A percentile compares a stretch with the other conserved stretches of the same genome.
These are phyloP conservation scores for Ptilodon capucinus DNA, from an alignment of 2,888 invertebrate genomes.

Conservation along the genomic window DNA sequence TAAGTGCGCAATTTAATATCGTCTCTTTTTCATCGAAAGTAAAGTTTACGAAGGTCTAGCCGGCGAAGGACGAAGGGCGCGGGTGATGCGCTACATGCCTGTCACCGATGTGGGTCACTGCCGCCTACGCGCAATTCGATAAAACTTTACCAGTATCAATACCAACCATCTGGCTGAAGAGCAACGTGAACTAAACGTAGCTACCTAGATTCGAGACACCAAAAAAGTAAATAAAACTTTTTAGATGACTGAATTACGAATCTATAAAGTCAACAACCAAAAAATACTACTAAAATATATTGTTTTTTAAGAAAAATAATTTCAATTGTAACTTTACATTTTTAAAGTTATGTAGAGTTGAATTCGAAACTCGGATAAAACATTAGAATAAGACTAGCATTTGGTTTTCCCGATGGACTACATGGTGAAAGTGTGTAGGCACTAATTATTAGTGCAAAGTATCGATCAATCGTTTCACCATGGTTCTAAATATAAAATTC, in stretches of 20 bases:
- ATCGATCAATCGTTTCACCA: slow-evolving; percentile 81
- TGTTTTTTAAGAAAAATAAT: not conserved
- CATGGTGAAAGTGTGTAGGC: slow-evolving; percentile 60
- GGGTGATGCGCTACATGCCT: slow-evolving; percentile 61
- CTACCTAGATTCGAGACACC: not conserved
- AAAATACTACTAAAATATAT: slow-evolving; percentile 4
- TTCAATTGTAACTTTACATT: not conserved
- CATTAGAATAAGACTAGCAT: not conserved
- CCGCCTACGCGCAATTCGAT: slow-evolving; percentile 77
- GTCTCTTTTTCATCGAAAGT: slow-evolving; percentile 31
- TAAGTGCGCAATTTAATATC: slow-evolving; percentile 5
- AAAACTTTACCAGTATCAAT: slow-evolving; percentile 66
- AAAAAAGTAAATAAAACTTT: slow-evolving; percentile 18
- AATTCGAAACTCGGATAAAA: slow-evolving; percentile 1
- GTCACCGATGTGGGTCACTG: slow-evolving; percentile 75
- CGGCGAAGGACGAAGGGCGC: slow-evolving; percentile 61
- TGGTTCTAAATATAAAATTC: slow-evolving; percentile 82
- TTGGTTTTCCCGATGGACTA: slow-evolving; percentile 20
- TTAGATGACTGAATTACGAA: slow-evolving; percentile 3
- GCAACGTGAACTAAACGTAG: slow-evolving; percentile 18
- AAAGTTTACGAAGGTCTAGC: slow-evolving; percentile 43
- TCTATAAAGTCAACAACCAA: not conserved
- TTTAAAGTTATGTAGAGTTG: not conserved
- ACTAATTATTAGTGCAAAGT: slow-evolving; percentile 79
- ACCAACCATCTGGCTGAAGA: slow-evolving; percentile 38